A percentile compares a stretch with the other conserved stretches of the same genome.
Conservation (phyloP, 2,797 vertebrate species). For the Allobates femoralis region DNA sequence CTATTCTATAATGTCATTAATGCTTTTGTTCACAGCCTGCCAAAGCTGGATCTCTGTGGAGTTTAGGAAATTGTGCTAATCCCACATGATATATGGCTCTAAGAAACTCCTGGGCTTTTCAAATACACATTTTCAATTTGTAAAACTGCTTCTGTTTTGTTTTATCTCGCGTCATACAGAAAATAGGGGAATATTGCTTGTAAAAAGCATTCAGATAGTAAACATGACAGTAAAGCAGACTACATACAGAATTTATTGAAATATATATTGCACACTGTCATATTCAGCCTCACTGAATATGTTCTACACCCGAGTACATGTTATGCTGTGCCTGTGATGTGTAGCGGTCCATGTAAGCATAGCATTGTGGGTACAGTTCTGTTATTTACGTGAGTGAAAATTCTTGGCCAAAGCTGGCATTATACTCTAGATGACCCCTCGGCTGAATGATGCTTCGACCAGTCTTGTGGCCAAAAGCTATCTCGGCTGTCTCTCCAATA, state of each 20-base stretch:
- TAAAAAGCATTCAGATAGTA: neutral
- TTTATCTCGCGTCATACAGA: neutral
- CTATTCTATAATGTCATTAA: neutral
- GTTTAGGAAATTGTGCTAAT: neutral
- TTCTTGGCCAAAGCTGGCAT: no score
- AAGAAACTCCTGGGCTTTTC: neutral
- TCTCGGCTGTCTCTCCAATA: no score
- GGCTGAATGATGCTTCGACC: no score
- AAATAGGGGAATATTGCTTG: neutral
- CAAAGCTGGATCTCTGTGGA: neutral
- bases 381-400: no score
- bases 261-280: neutral
- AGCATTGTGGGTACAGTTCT: no score
- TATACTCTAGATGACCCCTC: no score
- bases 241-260: neutral
- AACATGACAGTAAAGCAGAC: neutral
- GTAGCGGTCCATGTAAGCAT: no score
- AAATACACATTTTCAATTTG: neutral
- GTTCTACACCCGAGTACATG: neutral
- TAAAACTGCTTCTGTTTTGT: neutral
- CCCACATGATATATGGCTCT: neutral
- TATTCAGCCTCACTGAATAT: neutral
- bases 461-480: no score
- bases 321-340: neutral
- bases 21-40: conserved; percentile 1